Evolutionary conservation across 2,888 invertebrate genomes (phyloP).

Genomic region (Cheilosia vernalis): DNA sequence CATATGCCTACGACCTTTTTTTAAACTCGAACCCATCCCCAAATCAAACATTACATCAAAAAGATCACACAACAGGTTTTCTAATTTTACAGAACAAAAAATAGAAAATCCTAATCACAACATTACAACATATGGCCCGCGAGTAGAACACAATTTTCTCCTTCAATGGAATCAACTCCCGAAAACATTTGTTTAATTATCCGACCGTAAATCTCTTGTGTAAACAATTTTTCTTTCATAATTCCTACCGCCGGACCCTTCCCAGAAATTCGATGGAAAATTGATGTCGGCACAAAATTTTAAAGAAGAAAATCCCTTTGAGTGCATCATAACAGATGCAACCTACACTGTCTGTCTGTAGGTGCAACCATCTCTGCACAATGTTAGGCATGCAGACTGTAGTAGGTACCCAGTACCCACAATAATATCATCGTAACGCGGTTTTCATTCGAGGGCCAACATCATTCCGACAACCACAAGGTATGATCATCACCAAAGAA

Average conservation of each 20-base stretch:
- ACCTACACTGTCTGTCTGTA: background rate
- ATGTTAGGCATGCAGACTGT: background rate
- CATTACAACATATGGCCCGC: background rate
- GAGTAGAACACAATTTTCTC: background rate
- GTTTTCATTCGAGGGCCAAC: conserved; percentile 50
- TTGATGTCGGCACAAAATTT: background rate
- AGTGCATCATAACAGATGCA: conserved; percentile 19
- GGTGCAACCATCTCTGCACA: conserved; percentile 2
- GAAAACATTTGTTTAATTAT: conserved; percentile 49
- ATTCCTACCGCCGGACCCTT: background rate
- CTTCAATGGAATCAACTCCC: conserved; percentile 17
- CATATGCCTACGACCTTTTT: no score
- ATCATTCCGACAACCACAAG: conserved; percentile 62
- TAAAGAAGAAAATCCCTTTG: conserved; percentile 13
- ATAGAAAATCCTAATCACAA: background rate
- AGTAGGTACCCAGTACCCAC: conserved; percentile 13
- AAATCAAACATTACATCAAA: background rate
- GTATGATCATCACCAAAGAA: conserved; percentile 63
- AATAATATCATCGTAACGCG: conserved; percentile 58
- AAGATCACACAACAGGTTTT: background rate
- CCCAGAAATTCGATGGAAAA: background rate
- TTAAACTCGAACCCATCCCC: background rate
- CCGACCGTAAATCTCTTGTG: conserved; percentile 28
- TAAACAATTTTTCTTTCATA: conserved; percentile 41
- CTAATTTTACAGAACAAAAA: background rate